Evolutionary conservation across 2,888 invertebrate species (phyloP), one percentile per base, ranked within the genome.

Genomic region (Leptinotarsa tumamoca): DNA sequence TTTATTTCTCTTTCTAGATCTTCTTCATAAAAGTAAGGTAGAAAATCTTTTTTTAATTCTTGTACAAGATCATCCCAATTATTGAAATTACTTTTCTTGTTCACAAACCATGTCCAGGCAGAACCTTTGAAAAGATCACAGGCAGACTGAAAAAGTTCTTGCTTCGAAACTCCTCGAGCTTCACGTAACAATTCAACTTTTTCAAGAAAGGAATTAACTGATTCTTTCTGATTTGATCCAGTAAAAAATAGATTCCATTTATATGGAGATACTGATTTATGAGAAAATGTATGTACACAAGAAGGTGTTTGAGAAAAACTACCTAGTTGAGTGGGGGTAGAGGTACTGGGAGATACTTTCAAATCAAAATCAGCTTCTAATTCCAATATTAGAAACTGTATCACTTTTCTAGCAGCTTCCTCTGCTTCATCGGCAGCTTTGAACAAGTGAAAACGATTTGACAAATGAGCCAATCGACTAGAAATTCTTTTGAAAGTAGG

Each of bases 1-100:
- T 73, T 15, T n/a, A 76, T 76, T 49, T 73, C 76, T 3, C 50
- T 4, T 56, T 15, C 27, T 1, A 73, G 15, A 33, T 76, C 73
- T 21, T 73, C 70, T 4, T 73, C 73, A 66, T 73, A 76, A 68
- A 33, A 54, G 51, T 76, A 71, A 1, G 73, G 63, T 10, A 71
- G 49, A 61, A 76, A 76, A 68, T 76, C 66, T 1, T 58, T 3
- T 51, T 68, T 73, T 3, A 73, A 50, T 68, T 70, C 70, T 15
- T 0, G 13, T 1, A 73, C 68, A n/a, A 73, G 21, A 15, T 66
- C 21, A 21, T 21, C 21, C 21, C 21, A 21, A 21, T 21, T 21
- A 21, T 21, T 21, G 21, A 21, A 21, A 21, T 21, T 21, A 21
- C 21, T 21, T 21, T 21, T 21, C 21, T 21, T 21, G 21, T 21